Conservation (phyloP, 1,140 invertebrate species). For the Oreohelix idahoensis region DNA sequence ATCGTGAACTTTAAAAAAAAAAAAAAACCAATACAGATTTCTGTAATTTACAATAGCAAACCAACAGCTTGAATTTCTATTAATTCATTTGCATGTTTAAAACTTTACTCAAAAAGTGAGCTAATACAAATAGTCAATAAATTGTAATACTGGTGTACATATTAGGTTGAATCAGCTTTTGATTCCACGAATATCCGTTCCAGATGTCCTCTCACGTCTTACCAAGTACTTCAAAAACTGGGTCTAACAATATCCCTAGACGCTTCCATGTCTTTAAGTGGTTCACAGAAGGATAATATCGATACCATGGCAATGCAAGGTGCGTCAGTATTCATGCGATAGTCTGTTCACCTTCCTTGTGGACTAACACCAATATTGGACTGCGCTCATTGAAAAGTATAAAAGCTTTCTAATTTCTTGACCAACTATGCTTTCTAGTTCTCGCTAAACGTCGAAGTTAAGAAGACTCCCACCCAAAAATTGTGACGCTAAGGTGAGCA, state of each 20-base stretch:
- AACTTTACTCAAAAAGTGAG: not conserved
- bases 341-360: not conserved
- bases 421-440: not conserved
- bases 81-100: not conserved
- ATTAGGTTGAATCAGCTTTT: not conserved
- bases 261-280: not conserved
- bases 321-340: not conserved
- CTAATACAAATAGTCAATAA: not conserved
- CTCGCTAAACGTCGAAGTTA: constrained; percentile 9
- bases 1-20: too few relatives aligned
- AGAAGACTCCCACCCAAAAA: too few relatives aligned
- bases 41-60: too few relatives aligned
- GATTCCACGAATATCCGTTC: constrained; percentile 7
- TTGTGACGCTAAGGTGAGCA: too few relatives aligned
- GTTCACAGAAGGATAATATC: not conserved
- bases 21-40: too few relatives aligned
- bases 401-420: not conserved
- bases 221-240: constrained; percentile 6
- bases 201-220: not conserved
- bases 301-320: not conserved
- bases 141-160: not conserved
- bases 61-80: too few relatives aligned
- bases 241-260: not conserved
- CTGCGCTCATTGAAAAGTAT: not conserved
- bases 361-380: not conserved